Evolutionary conservation across 2,113 vertebrate species (phyloP).

Genomic region (Copsychus sechellarum): DNA sequence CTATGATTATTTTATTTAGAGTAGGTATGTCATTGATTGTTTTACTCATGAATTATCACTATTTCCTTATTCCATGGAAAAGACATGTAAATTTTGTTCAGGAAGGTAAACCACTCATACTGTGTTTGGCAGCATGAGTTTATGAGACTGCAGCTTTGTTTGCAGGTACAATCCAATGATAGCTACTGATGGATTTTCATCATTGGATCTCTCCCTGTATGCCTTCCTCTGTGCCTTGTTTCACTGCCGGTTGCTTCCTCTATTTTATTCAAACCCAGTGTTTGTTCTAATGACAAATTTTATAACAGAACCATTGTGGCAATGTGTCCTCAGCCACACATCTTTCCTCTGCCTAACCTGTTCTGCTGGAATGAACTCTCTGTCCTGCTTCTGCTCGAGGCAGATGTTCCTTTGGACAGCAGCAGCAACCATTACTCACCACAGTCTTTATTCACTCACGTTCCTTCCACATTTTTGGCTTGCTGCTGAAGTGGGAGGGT

Average conservation of each 20-base stretch:
- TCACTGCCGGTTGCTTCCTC: not conserved
- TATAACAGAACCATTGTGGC: not conserved
- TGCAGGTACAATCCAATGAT: accelerated
- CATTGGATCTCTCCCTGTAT: not conserved
- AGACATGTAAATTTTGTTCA: not conserved
- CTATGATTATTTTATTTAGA: not conserved
- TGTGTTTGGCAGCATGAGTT: not conserved
- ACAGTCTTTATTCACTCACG: not conserved
- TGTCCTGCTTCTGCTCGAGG: not conserved
- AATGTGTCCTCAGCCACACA: not conserved
- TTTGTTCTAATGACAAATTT: not conserved
- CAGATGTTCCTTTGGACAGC: not conserved
- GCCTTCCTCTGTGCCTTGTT: not conserved
- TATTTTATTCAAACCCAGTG: not conserved
- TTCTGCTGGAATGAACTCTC: not conserved
- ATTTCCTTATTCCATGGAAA: not conserved
- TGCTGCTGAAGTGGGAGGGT: not conserved
- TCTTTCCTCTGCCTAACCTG: not conserved
- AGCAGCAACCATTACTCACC: not conserved
- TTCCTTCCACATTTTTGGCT: not conserved
- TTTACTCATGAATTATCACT: not conserved
- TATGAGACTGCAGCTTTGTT: not conserved
- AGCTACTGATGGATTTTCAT: not conserved
- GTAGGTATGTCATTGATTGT: not conserved
- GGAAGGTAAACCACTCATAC: not conserved